A percentile compares a stretch with the other conserved stretches of the same genome.
Evolutionary conservation across 2,888 invertebrate species (phyloP).

Genomic region (Drosophila algonquin): DNA sequence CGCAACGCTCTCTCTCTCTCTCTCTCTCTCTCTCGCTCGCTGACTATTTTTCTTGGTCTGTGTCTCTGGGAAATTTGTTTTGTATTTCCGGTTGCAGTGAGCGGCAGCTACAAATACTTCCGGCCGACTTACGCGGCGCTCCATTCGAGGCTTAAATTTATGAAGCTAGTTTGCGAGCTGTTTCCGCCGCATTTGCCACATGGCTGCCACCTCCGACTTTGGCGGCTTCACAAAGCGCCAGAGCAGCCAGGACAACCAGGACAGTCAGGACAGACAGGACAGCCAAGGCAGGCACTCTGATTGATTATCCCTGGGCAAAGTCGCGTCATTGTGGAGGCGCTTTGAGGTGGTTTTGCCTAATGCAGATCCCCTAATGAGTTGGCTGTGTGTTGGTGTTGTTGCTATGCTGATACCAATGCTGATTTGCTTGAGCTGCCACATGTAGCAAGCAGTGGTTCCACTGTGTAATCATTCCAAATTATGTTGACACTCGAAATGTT

Average conservation of each 20-base stretch:
- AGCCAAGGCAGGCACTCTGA: constrained; percentile 24
- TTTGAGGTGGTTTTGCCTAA: constrained; percentile 21
- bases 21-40: not conserved
- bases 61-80: constrained; percentile 62
- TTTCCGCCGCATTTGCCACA: constrained; percentile 72
- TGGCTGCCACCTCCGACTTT: constrained; percentile 37
- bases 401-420: too few species aligned
- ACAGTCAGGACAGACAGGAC: too few species aligned
- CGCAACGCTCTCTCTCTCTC: too few species aligned
- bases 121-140: constrained; percentile 58
- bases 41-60: constrained; percentile 7
- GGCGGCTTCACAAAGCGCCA: not conserved
- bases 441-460: too few species aligned
- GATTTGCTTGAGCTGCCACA: too few species aligned
- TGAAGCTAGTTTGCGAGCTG: constrained; percentile 59
- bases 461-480: not conserved
- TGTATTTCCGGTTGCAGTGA: constrained; percentile 66
- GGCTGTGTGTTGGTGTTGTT: too few species aligned
- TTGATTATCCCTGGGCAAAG: constrained; percentile 57
- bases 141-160: constrained; percentile 64
- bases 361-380: not conserved
- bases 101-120: constrained; percentile 66
- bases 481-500: not conserved
- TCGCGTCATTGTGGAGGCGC: constrained; percentile 5
- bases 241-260: too few species aligned